Base-by-base conservation (phyloP, 2,797 vertebrate species). In the Psittacula derbiana region DNA sequence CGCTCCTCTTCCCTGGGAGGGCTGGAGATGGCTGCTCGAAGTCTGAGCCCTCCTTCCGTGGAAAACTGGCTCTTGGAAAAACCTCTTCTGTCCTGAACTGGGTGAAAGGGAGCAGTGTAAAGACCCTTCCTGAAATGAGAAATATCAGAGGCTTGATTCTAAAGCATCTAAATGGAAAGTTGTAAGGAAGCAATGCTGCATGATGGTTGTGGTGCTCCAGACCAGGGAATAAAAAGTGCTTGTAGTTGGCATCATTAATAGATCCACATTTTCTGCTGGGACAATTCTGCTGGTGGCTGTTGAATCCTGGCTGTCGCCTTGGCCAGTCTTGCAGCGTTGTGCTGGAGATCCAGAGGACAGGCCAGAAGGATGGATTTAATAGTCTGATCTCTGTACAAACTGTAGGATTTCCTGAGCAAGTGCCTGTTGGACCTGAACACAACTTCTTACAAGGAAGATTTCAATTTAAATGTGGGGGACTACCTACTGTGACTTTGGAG, bases 11-110 rank as follows among this genome's bases (percentile, higher is more conserved):
- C 40, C 9, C 41, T 3, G 0, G 49, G 40, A 86, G 76, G 19
- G 4, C 0, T 10, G 25, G 67, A 82, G 67, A 28, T 0, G 0
- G 25, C 78, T 84, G 23, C 44, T 78, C 58, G 8, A 64, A 74
- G 75, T 4, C 27, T 19, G 70, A 87, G 38, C 43, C 40, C 23
- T 83, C 36, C 58, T 86, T 74, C 49, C 33, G 3, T 74, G 70
- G 70, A 61, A 75, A 88, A 55, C 30, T 53, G 58, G 41, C 18
- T 5, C 38, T 71, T 15, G 12, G 61, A 69, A 69, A 78, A 89
- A 33, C 16, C 61, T 36, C 80, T 86, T 93, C 69, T 0, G 0
- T 69, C 43, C 58, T 44, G 46, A 74, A 74, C 30, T n/a, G 15
- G 64, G 13, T 2, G 1, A 58, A 78, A 86, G 65, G n/a, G 10